Base-by-base conservation (phyloP, 2,888 invertebrate genomes). In the Helleia helle region DNA sequence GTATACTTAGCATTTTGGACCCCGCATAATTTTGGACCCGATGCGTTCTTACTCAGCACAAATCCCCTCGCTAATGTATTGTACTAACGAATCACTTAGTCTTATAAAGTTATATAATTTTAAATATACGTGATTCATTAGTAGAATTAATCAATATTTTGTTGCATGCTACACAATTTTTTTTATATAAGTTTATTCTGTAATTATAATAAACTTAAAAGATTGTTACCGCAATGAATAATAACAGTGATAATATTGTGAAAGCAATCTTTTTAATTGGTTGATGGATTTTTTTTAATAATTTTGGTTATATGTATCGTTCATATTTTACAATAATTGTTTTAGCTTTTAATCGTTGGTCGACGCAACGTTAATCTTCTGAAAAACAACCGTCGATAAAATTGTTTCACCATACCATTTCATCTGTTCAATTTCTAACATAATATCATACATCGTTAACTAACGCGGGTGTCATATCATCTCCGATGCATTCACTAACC, bases 111-210 rank as follows among this genome's bases (percentile, higher is more conserved):
- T 36, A 2, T 22, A 14, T 24, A 28, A 40, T 36, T 37, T 28
- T 29, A 14, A 34, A 22, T n/a, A n/a, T 24, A 17, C 31, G 14
- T 37, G 17, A 40, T 45, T 41, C 38, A 41, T 49, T 47, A 38
- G 43, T 45, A 46, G 49, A 49, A 45, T 50, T 46, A 42, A 51
- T 51, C 48, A 37, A 46, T 42, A 48, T 36, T 41, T 52, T 51
- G 71, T 70, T 74, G 81, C 81, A 81, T 81, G 81, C 69, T 56
- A 70, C 58, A 73, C 65, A 60, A n/a, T 61, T 59, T 58, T 62
- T 65, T 60, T 56, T 62, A 58, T 54, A 55, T 24, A 24, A 13
- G 25, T 36, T 36, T 36, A 14, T 24, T 36, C 13, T 9, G 31
- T 36, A 15, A 24, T 31, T 40, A 28, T 27, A 24, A 15, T 25